phyloP scores from a whole-genome alignment of 2,113 vertebrate species.

The Trogon melanurus region DNA sequence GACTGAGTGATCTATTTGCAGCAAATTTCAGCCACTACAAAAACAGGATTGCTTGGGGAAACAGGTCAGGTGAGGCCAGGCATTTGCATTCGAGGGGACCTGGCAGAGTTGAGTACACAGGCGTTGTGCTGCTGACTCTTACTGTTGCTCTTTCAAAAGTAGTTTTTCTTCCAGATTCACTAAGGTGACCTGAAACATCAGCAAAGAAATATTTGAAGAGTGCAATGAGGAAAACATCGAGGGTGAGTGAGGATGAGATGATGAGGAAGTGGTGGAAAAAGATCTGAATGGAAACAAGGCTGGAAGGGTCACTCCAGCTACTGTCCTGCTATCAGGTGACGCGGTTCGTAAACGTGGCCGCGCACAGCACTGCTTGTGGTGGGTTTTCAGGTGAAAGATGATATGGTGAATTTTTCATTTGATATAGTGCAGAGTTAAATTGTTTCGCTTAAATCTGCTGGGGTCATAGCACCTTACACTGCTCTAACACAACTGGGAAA shows the following conservation, averaged over 20 bases:
- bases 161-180: neutral
- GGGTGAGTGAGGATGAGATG: neutral
- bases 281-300: neutral
- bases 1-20: neutral
- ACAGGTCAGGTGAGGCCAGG: neutral
- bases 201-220: neutral
- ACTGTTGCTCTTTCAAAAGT: neutral
- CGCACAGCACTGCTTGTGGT: neutral
- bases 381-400: neutral
- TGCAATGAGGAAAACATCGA: neutral
- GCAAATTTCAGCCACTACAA: neutral
- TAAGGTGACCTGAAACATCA: neutral
- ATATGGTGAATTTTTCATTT: neutral
- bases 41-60: neutral
- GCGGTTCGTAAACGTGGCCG: neutral
- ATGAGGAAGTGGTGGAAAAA: neutral
- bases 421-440: neutral
- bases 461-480: rapidly evolving
- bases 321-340: neutral
- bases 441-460: neutral
- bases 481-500: neutral
- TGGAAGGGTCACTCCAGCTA: neutral
- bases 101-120: neutral
- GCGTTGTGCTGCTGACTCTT: neutral
- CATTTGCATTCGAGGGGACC: neutral